Evolutionary conservation across 2,888 invertebrate genomes (phyloP).

Genomic region (Epinotia brunnichana): DNA sequence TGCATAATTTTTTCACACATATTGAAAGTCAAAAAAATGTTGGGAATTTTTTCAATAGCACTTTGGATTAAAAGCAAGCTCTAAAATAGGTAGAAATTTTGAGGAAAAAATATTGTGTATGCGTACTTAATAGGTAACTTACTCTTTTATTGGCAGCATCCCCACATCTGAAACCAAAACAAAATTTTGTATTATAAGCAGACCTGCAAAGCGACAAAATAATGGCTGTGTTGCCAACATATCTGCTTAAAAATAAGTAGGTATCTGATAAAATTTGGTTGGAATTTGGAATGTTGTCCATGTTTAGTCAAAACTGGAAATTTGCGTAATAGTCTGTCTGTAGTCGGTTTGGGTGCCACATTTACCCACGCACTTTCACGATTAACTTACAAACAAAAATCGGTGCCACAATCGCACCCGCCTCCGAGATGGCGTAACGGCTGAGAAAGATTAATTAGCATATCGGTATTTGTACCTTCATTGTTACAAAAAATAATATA

Average conservation of each 20-base stretch:
- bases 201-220: no score
- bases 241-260: no score
- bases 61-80: no score
- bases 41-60: no score
- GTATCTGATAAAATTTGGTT: background rate
- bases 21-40: no score
- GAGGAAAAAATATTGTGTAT: background rate
- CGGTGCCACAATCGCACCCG: slow-evolving; percentile 53
- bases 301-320: slow-evolving; percentile 36
- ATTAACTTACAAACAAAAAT: slow-evolving; percentile 57
- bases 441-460: slow-evolving; percentile 65
- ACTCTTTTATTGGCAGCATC: slow-evolving; percentile 97
- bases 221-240: background rate
- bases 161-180: slow-evolving; percentile 91
- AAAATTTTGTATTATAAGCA: no score
- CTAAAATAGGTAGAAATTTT: no score
- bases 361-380: slow-evolving; percentile 67
- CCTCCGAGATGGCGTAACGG: slow-evolving; percentile 55
- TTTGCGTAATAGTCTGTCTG: slow-evolving; percentile 37
- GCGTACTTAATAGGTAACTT: slow-evolving; percentile 83
- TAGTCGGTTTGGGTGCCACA: slow-evolving; percentile 52
- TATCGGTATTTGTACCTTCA: slow-evolving; percentile 58
- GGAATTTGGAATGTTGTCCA: slow-evolving; percentile 31
- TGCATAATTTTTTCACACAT: no score
- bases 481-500: slow-evolving; percentile 49